phyloP scores from a whole-genome alignment of 2,113 vertebrate species.

The Calidris pygmaea region DNA sequence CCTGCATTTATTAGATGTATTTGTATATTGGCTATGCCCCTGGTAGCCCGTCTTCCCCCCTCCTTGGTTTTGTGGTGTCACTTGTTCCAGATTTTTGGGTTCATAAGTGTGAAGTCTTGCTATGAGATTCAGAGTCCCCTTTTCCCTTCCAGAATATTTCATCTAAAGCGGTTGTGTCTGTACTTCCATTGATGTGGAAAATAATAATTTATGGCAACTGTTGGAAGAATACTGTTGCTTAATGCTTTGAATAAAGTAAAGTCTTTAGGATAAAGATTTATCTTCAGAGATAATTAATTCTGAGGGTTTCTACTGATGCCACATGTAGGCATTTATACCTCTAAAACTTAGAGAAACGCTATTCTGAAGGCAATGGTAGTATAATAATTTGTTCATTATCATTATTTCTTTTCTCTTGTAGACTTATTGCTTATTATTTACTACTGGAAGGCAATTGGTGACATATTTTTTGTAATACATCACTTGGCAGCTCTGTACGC shows the following conservation, averaged over 20 bases:
- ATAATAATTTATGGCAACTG: background rate
- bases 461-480: constrained; percentile 94
- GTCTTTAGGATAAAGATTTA: background rate
- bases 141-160: background rate
- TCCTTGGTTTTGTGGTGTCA: background rate
- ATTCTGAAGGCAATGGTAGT: background rate
- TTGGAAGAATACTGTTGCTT: background rate
- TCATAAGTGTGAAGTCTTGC: background rate
- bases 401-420: constrained; percentile 72
- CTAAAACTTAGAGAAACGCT: background rate
- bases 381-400: background rate
- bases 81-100: background rate
- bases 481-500: constrained; percentile 91
- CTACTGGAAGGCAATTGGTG: constrained; percentile 96
- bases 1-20: background rate
- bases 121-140: background rate
- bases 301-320: background rate
- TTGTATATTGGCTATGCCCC: background rate
- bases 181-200: background rate
- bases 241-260: background rate
- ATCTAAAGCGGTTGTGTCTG: background rate
- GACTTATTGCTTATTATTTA: constrained; percentile 94
- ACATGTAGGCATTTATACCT: background rate
- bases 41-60: accelerated
- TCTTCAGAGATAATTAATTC: background rate